Evolutionary conservation across 2,113 vertebrate species (phyloP), one percentile per base, ranked within the genome.

Genomic region (Microtus montanus): DNA sequence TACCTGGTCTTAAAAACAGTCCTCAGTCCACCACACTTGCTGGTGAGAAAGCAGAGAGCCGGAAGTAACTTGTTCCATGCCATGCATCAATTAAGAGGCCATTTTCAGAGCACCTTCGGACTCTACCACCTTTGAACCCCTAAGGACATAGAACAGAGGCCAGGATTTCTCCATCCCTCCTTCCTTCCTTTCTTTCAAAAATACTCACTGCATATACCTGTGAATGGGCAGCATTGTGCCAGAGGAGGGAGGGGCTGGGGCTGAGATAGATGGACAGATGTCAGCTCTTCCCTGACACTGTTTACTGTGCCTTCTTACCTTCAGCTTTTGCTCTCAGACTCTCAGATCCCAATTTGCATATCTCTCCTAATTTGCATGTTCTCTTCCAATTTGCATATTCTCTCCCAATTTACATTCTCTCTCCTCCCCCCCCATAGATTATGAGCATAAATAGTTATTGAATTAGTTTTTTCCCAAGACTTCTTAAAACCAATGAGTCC

Each of bases 401-500:
- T 61, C 52, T 80, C 35, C n/a, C 52, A 24, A 78, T 78, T 78
- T 78, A 17, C 44, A 35, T 35, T 87, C 33, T 92, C 61, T 33
- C 77, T 35, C 30, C 44, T 11, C 58, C n/a, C 44, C 19, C 58
- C n/a, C 30, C 83, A 89, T 64, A 93, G 70, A 88, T 84, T 84
- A 44, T 91, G 61, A 91, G 92, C 88, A 91, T 92, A 95, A 47
- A 58, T 95, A 79, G 44, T 88, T 92, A 90, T 41, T 94, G 83
- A 95, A 66, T 93, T 92, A 91, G 58, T 92, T 97, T 96, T 79
- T 61, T 92, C 87, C 92, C 71, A 47, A 49, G 44, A 41, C 91
- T 92, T 95, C 91, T 88, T 94, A 49, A 95, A 90, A 91, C 61
- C 52, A 73, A 0, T 70, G 47, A 38, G 70, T 64, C 75, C 75